Percentiles rank a stretch among this genome's conserved stretches.
Evolutionary conservation across 92 coral and sea anemone species (phyloP).

Genomic region (Palythoa caribaeorum): DNA sequence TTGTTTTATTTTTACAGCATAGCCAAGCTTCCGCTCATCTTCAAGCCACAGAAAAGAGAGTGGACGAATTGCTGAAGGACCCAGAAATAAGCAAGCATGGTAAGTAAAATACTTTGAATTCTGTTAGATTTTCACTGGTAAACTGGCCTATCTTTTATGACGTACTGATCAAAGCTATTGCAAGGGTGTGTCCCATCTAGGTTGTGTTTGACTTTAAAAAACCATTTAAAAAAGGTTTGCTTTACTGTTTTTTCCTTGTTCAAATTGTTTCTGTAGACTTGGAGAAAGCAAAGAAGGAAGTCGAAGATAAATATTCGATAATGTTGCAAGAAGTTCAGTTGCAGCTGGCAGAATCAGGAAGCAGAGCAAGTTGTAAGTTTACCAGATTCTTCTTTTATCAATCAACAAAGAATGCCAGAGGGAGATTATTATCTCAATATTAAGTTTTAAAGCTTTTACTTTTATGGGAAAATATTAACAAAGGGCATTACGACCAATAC

Average conservation of each 20-base stretch:
- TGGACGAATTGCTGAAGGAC: slow-evolving; percentile 79
- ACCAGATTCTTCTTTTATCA: background rate
- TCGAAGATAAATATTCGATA: slow-evolving; percentile 69
- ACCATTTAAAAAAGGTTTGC: too few species aligned
- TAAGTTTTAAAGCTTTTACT: too few species aligned
- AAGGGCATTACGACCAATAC: too few species aligned
- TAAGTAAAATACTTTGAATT: background rate
- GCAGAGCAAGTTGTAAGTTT: slow-evolving; percentile 72
- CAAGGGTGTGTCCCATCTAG: too few species aligned
- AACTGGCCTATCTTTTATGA: too few species aligned
- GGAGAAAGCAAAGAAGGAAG: slow-evolving; percentile 73
- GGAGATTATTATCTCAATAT: background rate
- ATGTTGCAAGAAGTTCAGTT: slow-evolving; percentile 77
- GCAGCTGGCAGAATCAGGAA: slow-evolving; percentile 78
- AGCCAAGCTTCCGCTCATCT: slow-evolving; percentile 85
- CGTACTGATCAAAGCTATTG: too few species aligned
- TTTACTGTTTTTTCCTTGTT: background rate
- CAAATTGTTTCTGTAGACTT: slow-evolving; percentile 41
- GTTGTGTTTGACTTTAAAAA: too few species aligned
- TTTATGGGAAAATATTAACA: too few species aligned
- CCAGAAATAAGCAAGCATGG: slow-evolving; percentile 69
- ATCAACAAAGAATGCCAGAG: background rate
- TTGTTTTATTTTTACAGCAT: slow-evolving; percentile 57
- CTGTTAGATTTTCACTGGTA: too few species aligned
- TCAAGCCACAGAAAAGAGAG: slow-evolving; percentile 90